Conservation (phyloP, 2,113 vertebrate genomes). For the Rhea americana region DNA sequence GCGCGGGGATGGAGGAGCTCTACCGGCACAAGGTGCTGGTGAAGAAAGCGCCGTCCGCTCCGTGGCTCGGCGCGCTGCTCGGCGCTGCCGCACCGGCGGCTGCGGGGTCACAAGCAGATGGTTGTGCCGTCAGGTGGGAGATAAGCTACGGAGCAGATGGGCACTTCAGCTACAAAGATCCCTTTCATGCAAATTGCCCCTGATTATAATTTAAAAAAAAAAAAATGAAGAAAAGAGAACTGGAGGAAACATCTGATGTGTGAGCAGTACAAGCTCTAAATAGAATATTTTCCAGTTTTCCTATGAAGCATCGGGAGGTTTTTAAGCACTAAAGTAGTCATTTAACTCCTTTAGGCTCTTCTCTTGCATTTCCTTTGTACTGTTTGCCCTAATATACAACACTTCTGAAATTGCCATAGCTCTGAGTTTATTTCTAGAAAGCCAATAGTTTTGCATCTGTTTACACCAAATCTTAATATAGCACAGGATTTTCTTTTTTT, state of each 20-base stretch:
- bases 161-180: slow-evolving; percentile 58
- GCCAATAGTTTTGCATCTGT: neutral
- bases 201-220: neutral
- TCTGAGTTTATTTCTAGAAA: neutral
- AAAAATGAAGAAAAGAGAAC: neutral
- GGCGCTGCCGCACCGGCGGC: neutral
- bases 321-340: neutral
- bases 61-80: neutral
- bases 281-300: slow-evolving; percentile 50
- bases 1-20: neutral
- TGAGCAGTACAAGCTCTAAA: slow-evolving; percentile 44
- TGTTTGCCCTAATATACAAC: neutral
- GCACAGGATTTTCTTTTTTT: neutral
- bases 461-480: neutral
- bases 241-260: slow-evolving; percentile 68
- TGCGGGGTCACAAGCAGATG: slow-evolving; percentile 64
- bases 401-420: neutral
- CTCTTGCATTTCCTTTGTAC: neutral
- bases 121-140: slow-evolving; percentile 29
- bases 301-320: slow-evolving; percentile 40
- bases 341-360: slow-evolving; percentile 41
- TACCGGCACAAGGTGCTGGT: neutral
- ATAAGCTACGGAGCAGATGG: slow-evolving; percentile 57
- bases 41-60: neutral
- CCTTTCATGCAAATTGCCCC: slow-evolving; percentile 61